Evolutionary conservation across 1,140 invertebrate genomes (phyloP), one percentile per base, ranked within the genome.

Genomic region (Acarapis woodi): DNA sequence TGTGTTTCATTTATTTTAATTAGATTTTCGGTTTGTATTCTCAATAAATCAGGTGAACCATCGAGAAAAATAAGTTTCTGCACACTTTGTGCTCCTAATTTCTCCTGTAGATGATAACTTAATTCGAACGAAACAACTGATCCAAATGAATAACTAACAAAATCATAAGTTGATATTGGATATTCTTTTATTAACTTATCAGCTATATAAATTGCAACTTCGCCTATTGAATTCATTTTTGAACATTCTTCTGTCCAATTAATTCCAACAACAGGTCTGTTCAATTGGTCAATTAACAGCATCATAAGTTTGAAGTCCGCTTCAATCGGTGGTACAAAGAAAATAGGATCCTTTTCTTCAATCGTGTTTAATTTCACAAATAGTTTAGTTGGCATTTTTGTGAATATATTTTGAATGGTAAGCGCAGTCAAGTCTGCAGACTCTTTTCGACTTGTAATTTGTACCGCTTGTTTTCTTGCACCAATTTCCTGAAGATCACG

Each of bases 131-230:
- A 82, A 12, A 94, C 68, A 40, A 71, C 67, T 4, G 74, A 71
- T 32, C 88, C 88, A 55, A 79, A 94, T 0, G 87, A 94, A 54
- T 96, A 96, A 3, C 85, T 88, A 24, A 73, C 63, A 30, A 96
- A 53, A 16, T 66, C 66, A 58, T 83, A 88, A 51, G 9, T 21
- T 20, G 8, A 2, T 8, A 12, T 32, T 1, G 36, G 36, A 25
- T 24, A 40, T 14, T 18, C 23, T 33, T 26, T 19, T 3, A 15
- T 16, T 3, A 42, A 6, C 14, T 40, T 25, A 16, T 34, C 19
- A 0, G 19, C 34, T 25, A 22, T 40, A 24, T 32, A 39, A 21
- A 4, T 16, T 9, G 35, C 22, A 14, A 20, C 32, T 16, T 30
- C 24, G 12, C 26, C n/a, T 4, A 34, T 29, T 2, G 22, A 21